These are phyloP conservation scores for Anastrepha obliqua DNA, from an alignment of 1,140 invertebrate genomes.

Conservation along the genomic window DNA sequence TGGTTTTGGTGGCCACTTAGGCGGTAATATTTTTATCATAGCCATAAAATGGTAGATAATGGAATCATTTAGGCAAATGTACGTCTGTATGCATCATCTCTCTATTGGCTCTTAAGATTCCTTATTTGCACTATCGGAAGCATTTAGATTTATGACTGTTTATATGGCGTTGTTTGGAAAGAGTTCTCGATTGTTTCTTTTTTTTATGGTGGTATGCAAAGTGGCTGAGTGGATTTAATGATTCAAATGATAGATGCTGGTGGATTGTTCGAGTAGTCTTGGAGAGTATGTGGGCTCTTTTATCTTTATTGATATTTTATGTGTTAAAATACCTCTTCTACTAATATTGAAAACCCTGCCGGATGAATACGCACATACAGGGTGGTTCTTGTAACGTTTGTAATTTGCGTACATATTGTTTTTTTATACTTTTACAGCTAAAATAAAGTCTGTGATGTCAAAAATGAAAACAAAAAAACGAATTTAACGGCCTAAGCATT, in stretches of 20 bases:
- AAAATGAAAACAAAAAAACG: no score
- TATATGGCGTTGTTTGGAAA: neutral
- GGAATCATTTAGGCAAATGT: conserved; percentile 1
- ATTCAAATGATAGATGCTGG: neutral
- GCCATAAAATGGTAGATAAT: conserved; percentile 35
- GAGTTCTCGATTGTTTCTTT: neutral
- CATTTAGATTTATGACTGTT: conserved; percentile 12
- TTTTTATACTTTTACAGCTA: no score
- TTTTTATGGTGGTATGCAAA: neutral
- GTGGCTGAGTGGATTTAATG: conserved; percentile 15
- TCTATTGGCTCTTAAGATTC: neutral
- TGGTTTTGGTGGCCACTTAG: conserved; percentile 1
- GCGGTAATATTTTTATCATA: conserved; percentile 35
- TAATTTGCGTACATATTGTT: no score
- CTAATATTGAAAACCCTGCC: no score
- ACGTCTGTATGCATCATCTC: conserved; percentile 10
- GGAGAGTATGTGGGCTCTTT: no score
- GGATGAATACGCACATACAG: no score
- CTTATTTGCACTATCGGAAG: conserved; percentile 1
- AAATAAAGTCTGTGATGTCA: no score
- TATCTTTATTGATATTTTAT: no score
- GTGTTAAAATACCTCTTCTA: no score
- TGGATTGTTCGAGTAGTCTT: neutral
- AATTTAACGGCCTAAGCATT: no score
- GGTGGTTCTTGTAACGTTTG: no score